Base-by-base conservation (phyloP, 2,888 invertebrate genomes). In the Zaprionus lineosus region DNA sequence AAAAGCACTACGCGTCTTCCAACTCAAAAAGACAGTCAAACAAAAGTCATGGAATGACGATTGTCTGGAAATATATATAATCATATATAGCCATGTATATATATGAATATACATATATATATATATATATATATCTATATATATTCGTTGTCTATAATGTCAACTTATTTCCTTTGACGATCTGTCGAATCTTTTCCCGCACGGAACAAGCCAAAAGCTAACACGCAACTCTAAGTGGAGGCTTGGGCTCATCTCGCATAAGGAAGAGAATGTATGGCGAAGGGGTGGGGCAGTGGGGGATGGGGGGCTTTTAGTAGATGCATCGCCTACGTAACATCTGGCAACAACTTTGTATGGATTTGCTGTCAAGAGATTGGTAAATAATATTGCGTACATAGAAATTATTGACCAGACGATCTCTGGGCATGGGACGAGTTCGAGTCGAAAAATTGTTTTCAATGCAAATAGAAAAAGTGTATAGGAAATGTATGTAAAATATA, bases 351-450 rank as follows among this genome's bases (percentile, higher is more conserved):
- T 70, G 61, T 65, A 41, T 66, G 51, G 55, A 33, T 29, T 34
- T 34, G 11, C 48, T 55, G 52, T 72, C 59, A 51, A 77, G 77
- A 31, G 43, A 59, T 77, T 71, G 21, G 65, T 57, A 81, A 77
- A 77, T 77, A 77, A 66, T 67, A 70, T 79, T 76, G 60, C 76
- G 65, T 62, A 61, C 53, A 56, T 67, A 59, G 50, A 69, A 69
- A 58, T 63, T 68, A 68, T 63, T 69, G 69, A 63, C 62, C 26
- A 60, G 26, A 39, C 39, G 41, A 19, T 11, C 8, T 6, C 18
- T 12, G 8, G 8, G 16, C 3, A 12, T 14, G 39, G 24, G 44
- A 36, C 40, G 28, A 12, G 43, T 14, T 28, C 51, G 52, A 65
- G 39, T 48, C 44, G 55, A 24, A 6, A 29, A 18, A 43, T 56